Base-by-base conservation (phyloP, 2,888 invertebrate species). In the Nebria salina region DNA sequence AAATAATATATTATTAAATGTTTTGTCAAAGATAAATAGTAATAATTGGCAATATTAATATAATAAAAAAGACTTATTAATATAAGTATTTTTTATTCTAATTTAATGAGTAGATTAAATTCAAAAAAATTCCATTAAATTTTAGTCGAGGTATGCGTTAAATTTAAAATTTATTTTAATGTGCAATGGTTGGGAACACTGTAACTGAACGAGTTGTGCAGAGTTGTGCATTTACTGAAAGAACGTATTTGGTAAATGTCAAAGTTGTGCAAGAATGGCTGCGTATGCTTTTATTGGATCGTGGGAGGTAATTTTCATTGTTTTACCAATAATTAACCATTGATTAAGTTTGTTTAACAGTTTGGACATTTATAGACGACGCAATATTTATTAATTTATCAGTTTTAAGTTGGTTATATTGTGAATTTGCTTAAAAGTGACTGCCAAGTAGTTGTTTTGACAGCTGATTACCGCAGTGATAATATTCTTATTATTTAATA, bases 241-340 rank as follows among this genome's bases (percentile, higher is more conserved):
- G 68, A 68, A 25, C 20, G 41, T 15, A 42, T n/a, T 20, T 3
- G 9, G 41, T 68, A 79, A 79, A 72, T 73, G 81, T 76, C 81
- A 76, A 81, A 80, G 41, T 54, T 68, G 70, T 75, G 11, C 76
- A 81, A 83, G 79, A 76, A 89, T 89, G 89, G 88, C 89, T 85
- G 89, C 88, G 83, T 89, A 90, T 85, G 89, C 89, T 78, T 91
- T 91, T 86, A 87, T 90, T 83, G 91, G 91, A 84, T 90, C 90
- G 84, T 91, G 91, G 91, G 91, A 91, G 90, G 91, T 91, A 86
- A 86, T 86, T 85, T 82, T 70, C 34, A 34, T 70, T 26, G 68
- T 20, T 54, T 54, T 54, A 54, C 8, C 54, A 54, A 54, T 54
- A 54, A 54, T 54, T 54, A 54, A 11, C 54, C 54, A 54, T 54